Conservation (phyloP, 2,113 vertebrate species). For the Herpailurus yagouaroundi region DNA sequence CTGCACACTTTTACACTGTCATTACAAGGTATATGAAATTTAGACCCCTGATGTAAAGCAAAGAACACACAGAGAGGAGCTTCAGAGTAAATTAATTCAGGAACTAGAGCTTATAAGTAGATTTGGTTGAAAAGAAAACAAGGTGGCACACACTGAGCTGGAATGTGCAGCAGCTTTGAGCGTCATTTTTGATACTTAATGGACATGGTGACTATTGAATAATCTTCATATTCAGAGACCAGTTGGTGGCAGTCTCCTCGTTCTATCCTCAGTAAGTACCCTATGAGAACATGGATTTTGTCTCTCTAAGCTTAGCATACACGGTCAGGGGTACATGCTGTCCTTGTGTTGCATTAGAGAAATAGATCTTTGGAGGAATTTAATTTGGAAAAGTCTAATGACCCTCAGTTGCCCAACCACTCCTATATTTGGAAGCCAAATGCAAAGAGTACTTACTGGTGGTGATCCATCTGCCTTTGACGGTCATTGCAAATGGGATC, state of each 20-base stretch:
- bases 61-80: not conserved
- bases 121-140: not conserved
- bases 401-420: slow-evolving; percentile 51
- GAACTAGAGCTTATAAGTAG: not conserved
- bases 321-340: not conserved
- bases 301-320: not conserved
- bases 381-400: slow-evolving; percentile 66
- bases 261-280: slow-evolving; percentile 15
- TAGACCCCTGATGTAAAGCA: not conserved
- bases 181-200: slow-evolving; percentile 14
- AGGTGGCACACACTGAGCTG: not conserved
- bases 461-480: slow-evolving; percentile 65
- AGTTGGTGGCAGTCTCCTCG: not conserved
- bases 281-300: not conserved
- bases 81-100: not conserved
- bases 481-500: slow-evolving; percentile 56
- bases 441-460: slow-evolving; percentile 53
- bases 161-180: not conserved
- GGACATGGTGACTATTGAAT: not conserved
- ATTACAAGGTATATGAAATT: not conserved
- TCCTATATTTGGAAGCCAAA: slow-evolving; percentile 53
- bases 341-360: slow-evolving; percentile 36
- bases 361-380: slow-evolving; percentile 56
- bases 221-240: not conserved
- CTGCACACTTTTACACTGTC: not conserved